Evolutionary conservation across 2,888 invertebrate genomes (phyloP).

Genomic region (Nyleta sp.): DNA sequence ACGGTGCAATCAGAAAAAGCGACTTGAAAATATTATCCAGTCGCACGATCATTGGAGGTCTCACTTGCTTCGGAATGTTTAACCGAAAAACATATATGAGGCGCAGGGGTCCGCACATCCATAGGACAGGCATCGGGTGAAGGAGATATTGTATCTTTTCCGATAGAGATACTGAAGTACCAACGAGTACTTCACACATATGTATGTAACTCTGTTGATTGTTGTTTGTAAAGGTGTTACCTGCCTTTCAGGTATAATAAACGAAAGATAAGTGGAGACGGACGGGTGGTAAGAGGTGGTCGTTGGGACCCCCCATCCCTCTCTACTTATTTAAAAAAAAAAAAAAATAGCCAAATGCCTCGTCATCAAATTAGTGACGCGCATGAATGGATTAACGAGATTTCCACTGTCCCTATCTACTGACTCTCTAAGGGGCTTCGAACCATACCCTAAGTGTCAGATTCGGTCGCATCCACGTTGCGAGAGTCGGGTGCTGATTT

Average conservation of each 20-base stretch:
- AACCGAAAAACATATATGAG: conserved; percentile 21
- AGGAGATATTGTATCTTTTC: no score
- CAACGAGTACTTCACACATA: no score
- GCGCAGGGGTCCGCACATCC: not conserved
- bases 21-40: conserved; percentile 53
- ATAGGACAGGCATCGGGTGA: not conserved
- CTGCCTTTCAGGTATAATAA: conserved; percentile 4
- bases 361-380: conserved; percentile 1
- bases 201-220: no score
- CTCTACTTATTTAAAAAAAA: conserved; percentile 5
- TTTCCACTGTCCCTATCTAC: no score
- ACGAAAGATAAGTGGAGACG: not conserved
- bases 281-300: not conserved
- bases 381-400: no score
- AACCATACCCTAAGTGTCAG: no score
- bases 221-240: not conserved
- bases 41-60: conserved; percentile 51
- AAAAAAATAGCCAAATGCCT: conserved; percentile 6
- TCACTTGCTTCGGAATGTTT: conserved; percentile 27
- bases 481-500: no score
- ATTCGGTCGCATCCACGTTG: no score
- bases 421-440: no score
- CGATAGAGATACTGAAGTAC: no score
- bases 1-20: conserved; percentile 7
- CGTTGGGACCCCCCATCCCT: not conserved